A percentile compares a stretch with the other conserved stretches of the same genome.
Evolutionary conservation across 2,797 vertebrate genomes (phyloP).

Genomic region (Eurystomus glaucurus): DNA sequence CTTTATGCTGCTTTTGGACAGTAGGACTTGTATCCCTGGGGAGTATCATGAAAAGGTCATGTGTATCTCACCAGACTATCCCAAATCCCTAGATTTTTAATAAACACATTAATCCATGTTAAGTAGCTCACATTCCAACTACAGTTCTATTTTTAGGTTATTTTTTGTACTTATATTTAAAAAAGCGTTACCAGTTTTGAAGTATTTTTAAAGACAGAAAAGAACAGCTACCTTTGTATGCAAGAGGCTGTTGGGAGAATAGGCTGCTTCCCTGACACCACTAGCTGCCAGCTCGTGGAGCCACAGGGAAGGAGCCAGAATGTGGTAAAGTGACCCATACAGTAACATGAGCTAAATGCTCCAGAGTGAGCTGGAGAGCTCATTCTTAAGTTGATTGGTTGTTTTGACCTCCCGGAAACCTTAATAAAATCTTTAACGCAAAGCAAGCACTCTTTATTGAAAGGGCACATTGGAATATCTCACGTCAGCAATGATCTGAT

Average conservation of each 20-base stretch:
- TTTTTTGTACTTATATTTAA: background rate
- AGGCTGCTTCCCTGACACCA: background rate
- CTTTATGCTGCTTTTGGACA: background rate
- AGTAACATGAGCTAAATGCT: background rate
- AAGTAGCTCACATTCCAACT: constrained; percentile 26
- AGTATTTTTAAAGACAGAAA: background rate
- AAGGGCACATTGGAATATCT: background rate
- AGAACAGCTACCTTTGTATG: background rate
- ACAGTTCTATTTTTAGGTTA: constrained; percentile 39
- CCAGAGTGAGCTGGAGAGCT: background rate
- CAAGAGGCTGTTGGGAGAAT: background rate
- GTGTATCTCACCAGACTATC: background rate
- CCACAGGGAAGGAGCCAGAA: background rate
- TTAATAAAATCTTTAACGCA: background rate
- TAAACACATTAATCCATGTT: constrained; percentile 42
- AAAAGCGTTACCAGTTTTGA: background rate
- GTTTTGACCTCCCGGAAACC: background rate
- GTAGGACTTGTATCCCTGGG: background rate
- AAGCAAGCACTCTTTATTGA: background rate
- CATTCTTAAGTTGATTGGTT: fast-evolving
- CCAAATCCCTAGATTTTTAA: constrained; percentile 16
- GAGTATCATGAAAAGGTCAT: constrained; percentile 43
- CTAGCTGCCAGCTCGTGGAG: background rate
- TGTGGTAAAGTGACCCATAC: background rate
- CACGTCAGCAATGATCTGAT: background rate